Conservation (phyloP, 1,140 invertebrate genomes). For the Drosophila ohnishii region DNA sequence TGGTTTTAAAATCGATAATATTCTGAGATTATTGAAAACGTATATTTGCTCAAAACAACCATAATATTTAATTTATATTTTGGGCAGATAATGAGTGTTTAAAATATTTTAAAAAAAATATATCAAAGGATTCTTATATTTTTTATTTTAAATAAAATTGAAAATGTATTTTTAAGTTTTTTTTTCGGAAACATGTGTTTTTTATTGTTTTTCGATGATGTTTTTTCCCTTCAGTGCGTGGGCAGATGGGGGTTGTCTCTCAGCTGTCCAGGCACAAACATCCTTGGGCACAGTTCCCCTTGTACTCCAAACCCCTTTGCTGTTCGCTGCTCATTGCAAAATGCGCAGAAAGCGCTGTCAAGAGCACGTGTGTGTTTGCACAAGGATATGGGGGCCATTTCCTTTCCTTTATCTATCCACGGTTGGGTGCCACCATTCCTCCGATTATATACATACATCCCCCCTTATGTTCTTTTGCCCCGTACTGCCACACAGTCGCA, state of each 20-base stretch:
- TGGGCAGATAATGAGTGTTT: background rate
- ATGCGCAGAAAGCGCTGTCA: constrained; percentile 76
- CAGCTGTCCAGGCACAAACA: constrained; percentile 53
- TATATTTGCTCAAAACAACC: background rate
- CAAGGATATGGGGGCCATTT: constrained; percentile 73
- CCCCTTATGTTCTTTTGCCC: constrained; percentile 3
- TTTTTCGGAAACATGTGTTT: background rate
- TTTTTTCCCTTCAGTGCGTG: constrained; percentile 8
- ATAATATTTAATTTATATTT: background rate
- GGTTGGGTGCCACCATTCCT: constrained; percentile 10
- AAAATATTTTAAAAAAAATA: background rate
- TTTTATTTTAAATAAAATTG: no score
- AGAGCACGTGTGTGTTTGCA: constrained; percentile 79
- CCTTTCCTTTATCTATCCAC: constrained; percentile 57
- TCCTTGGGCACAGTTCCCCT: constrained; percentile 52
- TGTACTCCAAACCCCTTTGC: background rate
- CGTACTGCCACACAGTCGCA: constrained; percentile 22
- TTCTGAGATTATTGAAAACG: background rate
- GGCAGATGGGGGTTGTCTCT: background rate
- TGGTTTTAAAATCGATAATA: background rate
- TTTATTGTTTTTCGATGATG: constrained; percentile 17
- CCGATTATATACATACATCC: background rate
- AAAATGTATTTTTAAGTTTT: no score
- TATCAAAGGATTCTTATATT: no score
- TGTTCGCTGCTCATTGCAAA: constrained; percentile 62